Evolutionary conservation across 1,140 invertebrate genomes (phyloP).

Genomic region (Episyrphus balteatus): DNA sequence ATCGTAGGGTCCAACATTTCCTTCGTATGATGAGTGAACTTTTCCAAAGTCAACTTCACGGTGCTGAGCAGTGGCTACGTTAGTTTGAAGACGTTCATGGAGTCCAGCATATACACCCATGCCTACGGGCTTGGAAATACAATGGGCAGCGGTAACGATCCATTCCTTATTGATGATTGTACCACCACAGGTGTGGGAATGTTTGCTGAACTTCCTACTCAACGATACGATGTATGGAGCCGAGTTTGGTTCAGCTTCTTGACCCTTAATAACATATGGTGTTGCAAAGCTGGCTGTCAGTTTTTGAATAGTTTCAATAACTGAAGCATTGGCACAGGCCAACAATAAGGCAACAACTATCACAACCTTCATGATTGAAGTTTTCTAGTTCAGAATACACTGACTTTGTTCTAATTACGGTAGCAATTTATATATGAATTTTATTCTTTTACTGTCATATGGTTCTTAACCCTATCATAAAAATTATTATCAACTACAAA

Average conservation of each 20-base stretch:
- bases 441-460: too few species aligned
- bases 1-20: constrained; percentile 47
- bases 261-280: constrained; percentile 30
- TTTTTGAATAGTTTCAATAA: constrained; percentile 13
- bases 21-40: constrained; percentile 41
- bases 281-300: constrained; percentile 24
- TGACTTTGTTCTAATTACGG: too few species aligned
- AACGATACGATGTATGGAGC: constrained; percentile 34
- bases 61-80: constrained; percentile 38
- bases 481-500: too few species aligned
- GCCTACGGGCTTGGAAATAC: constrained; percentile 13
- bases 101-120: constrained; percentile 30
- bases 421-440: too few species aligned
- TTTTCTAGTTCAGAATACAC: too few species aligned
- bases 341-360: constrained; percentile 15
- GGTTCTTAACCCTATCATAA: too few species aligned
- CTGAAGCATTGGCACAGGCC: constrained; percentile 14
- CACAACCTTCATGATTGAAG: constrained; percentile 24
- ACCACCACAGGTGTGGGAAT: constrained; percentile 29
- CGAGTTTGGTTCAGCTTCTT: constrained; percentile 21
- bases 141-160: constrained; percentile 31
- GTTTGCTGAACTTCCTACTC: constrained; percentile 10
- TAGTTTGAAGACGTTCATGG: constrained; percentile 16
- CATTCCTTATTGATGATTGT: constrained; percentile 24
- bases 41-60: constrained; percentile 30